phyloP scores from a whole-genome alignment of 2,888 invertebrate species.

The Coenonympha glycerion region DNA sequence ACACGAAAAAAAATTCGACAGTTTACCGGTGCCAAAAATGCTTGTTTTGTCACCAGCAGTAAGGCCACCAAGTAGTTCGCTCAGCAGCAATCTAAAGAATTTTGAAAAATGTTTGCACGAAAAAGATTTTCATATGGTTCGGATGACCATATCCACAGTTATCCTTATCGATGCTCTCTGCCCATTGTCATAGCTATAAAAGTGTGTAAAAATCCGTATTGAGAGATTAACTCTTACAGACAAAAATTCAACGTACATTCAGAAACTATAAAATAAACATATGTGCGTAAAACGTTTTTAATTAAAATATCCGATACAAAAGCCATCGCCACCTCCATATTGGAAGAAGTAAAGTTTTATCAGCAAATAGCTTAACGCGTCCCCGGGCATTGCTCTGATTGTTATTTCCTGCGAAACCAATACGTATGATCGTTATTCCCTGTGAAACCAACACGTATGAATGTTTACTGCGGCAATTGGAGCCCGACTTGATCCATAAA shows the following conservation, averaged over 20 bases:
- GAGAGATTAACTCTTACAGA: neutral
- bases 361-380: conserved; percentile 9
- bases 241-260: neutral
- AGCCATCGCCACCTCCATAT: conserved; percentile 2
- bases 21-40: too few relatives aligned
- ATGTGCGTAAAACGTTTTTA: neutral
- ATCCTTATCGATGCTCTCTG: too few relatives aligned
- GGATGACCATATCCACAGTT: too few relatives aligned
- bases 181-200: too few relatives aligned
- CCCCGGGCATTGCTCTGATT: conserved; percentile 16
- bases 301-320: conserved; percentile 2
- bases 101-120: too few relatives aligned
- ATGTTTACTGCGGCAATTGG: conserved; percentile 22
- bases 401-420: conserved; percentile 14
- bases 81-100: too few relatives aligned
- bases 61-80: too few relatives aligned
- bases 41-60: too few relatives aligned
- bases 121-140: too few relatives aligned
- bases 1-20: too few relatives aligned
- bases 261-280: neutral
- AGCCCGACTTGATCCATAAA: conserved; percentile 18
- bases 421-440: conserved; percentile 14
- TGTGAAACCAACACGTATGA: conserved; percentile 14
- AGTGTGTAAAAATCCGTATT: too few relatives aligned
- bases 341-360: conserved; percentile 10